Conservation (phyloP, 1,140 invertebrate species). For the Zaprionus davidi region DNA sequence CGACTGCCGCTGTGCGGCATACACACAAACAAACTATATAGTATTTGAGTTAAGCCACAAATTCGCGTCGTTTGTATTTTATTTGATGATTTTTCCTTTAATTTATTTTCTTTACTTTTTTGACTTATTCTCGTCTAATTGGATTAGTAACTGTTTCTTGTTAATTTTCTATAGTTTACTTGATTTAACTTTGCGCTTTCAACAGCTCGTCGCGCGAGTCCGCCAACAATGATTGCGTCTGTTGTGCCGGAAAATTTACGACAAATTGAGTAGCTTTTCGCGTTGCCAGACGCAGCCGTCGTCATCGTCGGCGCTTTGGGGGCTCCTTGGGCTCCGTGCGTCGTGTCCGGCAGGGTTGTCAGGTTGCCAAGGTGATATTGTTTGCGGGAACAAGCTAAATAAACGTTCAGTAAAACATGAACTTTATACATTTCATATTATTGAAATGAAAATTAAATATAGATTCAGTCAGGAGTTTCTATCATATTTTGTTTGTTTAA, state of each 20-base stretch:
- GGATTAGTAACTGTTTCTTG: conserved; percentile 21
- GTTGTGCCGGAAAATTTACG: conserved; percentile 84
- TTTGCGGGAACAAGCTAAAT: neutral
- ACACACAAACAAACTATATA: conserved; percentile 14
- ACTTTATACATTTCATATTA: neutral
- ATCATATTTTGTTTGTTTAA: neutral
- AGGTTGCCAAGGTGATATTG: neutral
- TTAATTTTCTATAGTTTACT: conserved; percentile 35
- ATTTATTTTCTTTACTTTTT: conserved; percentile 14
- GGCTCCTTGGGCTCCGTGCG: conserved; percentile 30
- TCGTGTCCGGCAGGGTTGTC: conserved; percentile 37
- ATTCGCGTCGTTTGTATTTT: neutral
- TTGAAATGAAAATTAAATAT: neutral
- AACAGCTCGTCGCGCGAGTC: conserved; percentile 56
- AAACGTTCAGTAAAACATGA: neutral
- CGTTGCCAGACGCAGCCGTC: conserved; percentile 55
- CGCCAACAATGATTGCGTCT: conserved; percentile 75
- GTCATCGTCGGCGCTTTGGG: conserved; percentile 30
- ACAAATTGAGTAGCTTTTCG: conserved; percentile 79
- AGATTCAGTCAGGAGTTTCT: neutral
- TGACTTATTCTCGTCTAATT: conserved; percentile 36
- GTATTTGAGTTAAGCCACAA: neutral
- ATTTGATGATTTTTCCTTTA: neutral
- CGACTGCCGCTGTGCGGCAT: conserved; percentile 15
- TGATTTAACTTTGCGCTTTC: conserved; percentile 49